Evolutionary conservation across 2,797 vertebrate species (phyloP).

Genomic region (Sebastes hopkinsi): DNA sequence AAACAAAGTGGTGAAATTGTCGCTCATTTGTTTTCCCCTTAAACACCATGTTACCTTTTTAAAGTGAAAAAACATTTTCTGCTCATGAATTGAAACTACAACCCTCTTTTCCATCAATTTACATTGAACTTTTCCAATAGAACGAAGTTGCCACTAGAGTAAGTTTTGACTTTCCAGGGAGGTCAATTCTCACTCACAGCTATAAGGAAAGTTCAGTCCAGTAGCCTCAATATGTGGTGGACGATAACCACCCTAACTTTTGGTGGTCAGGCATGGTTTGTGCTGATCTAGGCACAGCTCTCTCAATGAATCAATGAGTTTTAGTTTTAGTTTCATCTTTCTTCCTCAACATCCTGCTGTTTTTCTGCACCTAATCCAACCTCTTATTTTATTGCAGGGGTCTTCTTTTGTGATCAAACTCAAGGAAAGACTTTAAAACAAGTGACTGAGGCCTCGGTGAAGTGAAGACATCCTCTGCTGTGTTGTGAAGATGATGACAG

Average conservation of each 20-base stretch:
- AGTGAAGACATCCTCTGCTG: slow-evolving; percentile 36
- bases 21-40: slow-evolving; percentile 21
- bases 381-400: slow-evolving; percentile 67
- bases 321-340: slow-evolving; percentile 14
- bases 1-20: slow-evolving; percentile 64
- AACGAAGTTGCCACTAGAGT: slow-evolving; percentile 16
- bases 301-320: background rate
- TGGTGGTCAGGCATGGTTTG: slow-evolving; percentile 16
- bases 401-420: slow-evolving; percentile 71
- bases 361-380: slow-evolving; percentile 27
- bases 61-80: slow-evolving; percentile 21
- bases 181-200: slow-evolving; percentile 33
- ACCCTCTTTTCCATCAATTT: slow-evolving; percentile 17
- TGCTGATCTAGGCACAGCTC: slow-evolving; percentile 11
- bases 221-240: background rate
- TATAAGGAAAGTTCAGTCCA: slow-evolving; percentile 17
- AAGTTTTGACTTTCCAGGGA: slow-evolving; percentile 30
- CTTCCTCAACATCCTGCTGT: background rate
- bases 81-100: slow-evolving; percentile 3
- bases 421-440: slow-evolving; percentile 56
- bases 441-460: slow-evolving; percentile 48
- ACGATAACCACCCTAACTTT: background rate
- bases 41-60: background rate
- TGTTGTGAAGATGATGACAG: slow-evolving; percentile 31
- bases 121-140: slow-evolving; percentile 10